Base-by-base conservation (phyloP, 2,888 invertebrate genomes). In the Scaptomyza caliginosa region DNA sequence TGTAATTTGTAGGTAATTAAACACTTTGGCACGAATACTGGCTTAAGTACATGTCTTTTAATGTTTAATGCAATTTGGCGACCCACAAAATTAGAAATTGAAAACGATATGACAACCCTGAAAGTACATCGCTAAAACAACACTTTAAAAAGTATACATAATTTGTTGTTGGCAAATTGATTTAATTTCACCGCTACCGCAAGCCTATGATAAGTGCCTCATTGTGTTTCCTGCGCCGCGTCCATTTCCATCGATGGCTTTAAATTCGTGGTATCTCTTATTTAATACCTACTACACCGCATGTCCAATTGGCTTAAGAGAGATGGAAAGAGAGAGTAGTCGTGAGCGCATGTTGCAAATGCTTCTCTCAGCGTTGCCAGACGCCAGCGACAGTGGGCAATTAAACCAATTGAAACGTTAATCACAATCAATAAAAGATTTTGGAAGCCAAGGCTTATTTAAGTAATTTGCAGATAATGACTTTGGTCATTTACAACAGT, bases 131-230 rank as follows among this genome's bases (percentile, higher is more conserved):
- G 8, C 19, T 3, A 0, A 30, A 13, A 6, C 6, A 13, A 24
- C 17, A 13, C 43, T 55, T 39, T 19, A 19, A 26, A 45, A 23
- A 62, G 43, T 32, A 38, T 50, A n/a, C n/a, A n/a, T n/a, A n/a
- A n/a, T 3, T 45, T 58, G 46, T 34, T 66, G 17, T 26, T 28
- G 2, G 60, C 51, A 57, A 84, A 77, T 74, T 74, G 67, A 74
- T 67, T 80, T 67, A 54, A 67, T 70, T 76, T 63, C 49, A 67
- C 28, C 13, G 34, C 26, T 16, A 67, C 23, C 16, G 32, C 32
- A 16, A 48, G 11, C 16, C 24, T 42, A n/a, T n/a, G n/a, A n/a
- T n/a, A n/a, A 24, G 8, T 56, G 10, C 8, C 39, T 28, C 4
- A 40, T 43, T 50, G 26, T 39, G 17, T 57, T 49, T 42, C 17